Evolutionary conservation across 1,140 invertebrate species (phyloP), one percentile per base, ranked within the genome.

Genomic region (Drosophila auraria): DNA sequence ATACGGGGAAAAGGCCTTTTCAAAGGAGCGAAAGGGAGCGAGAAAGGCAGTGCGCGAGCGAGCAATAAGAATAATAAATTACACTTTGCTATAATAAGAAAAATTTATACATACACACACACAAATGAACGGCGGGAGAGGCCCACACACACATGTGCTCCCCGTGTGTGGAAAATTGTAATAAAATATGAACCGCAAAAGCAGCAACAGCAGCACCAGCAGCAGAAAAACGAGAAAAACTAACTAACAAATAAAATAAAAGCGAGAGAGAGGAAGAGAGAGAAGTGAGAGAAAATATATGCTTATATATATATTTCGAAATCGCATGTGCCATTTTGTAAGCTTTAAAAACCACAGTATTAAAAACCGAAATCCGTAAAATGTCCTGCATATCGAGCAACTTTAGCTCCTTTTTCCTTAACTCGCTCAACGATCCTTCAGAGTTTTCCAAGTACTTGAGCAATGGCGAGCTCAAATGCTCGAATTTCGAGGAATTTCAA

Each of bases 311-410:
- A 57, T 57, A 57, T 82, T 75, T 81, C 57, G 79, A 89, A 83
- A 68, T 56, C 76, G 59, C 54, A 57, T 58, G 73, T 66, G 68
- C 61, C 53, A 79, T 78, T 62, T 58, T 77, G 36, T 23, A 78
- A 75, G 68, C 62, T 45, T 75, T 68, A 77, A 79, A 79, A 77
- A 70, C 56, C 59, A 87, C 84, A 89, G 86, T 81, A 91, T 86
- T 89, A 86, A 56, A 53, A 78, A 80, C 72, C 27, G 33, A 75
- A 53, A 36, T 53, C 42, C 12, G 71, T 64, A 92, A 92, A 77
- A 93, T 93, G 92, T 93, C 92, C 87, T 93, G 92, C 87, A 93
- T 93, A 83, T 93, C 92, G 71, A 93, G 87, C 76, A 93, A 93
- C 73, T 93, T 93, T 62, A 93, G 92, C 81, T 93, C 92, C 57